Percentiles rank a stretch among this genome's conserved stretches.
These are phyloP conservation scores for Ceraclea dissimilis DNA, from an alignment of 2,888 invertebrate genomes.

Conservation along the genomic window DNA sequence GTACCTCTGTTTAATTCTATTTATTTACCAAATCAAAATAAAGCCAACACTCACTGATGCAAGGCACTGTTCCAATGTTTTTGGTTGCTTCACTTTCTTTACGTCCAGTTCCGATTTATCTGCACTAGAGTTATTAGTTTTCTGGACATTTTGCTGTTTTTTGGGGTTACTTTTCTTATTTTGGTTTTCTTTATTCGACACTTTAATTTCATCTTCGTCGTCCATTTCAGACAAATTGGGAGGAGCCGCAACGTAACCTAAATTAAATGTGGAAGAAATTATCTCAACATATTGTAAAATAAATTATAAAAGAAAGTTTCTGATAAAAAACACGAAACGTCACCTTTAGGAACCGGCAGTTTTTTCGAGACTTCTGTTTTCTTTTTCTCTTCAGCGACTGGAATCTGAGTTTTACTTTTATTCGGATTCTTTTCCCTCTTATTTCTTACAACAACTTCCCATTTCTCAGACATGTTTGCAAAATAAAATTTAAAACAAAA, in stretches of 20 bases:
- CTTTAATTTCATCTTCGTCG: conserved; percentile 54
- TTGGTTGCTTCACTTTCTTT: conserved; percentile 56
- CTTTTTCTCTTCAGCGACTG: conserved; percentile 52
- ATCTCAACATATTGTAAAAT: background rate
- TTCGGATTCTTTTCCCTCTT: conserved; percentile 51
- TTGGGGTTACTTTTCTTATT: conserved; percentile 36
- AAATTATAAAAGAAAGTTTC: background rate
- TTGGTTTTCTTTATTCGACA: conserved; percentile 38
- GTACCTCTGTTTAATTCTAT: too few species aligned
- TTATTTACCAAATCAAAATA: too few species aligned
- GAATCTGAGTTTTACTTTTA: conserved; percentile 32
- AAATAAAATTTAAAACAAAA: conserved; percentile 10
- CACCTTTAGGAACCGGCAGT: conserved; percentile 64
- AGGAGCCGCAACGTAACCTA: conserved; percentile 14
- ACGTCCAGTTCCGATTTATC: conserved; percentile 48
- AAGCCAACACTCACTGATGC: conserved; percentile 46
- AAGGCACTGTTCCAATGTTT: conserved; percentile 57
- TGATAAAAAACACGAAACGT: conserved; percentile 35
- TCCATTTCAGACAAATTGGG: conserved; percentile 50
- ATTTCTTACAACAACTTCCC: conserved; percentile 65
- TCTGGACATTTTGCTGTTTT: conserved; percentile 33
- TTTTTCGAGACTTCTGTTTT: conserved; percentile 59
- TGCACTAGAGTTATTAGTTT: conserved; percentile 35
- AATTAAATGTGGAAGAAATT: background rate
- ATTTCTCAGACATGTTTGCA: conserved; percentile 49